Conservation (phyloP, 2,888 invertebrate genomes). For the Apodemia duryi region DNA sequence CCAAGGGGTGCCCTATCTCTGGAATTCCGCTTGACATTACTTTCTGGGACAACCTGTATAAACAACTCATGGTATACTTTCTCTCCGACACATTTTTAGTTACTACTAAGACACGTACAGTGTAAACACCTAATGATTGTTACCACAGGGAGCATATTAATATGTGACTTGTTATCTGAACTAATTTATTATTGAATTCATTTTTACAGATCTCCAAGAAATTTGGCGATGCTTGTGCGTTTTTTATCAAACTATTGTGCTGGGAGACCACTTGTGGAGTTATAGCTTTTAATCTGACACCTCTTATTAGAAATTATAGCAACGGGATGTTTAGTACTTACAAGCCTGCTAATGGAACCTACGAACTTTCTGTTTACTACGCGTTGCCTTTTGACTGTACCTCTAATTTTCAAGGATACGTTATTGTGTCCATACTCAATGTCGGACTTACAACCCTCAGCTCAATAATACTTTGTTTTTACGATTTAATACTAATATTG, state of each 20-base stretch:
- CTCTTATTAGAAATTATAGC: conserved; percentile 18
- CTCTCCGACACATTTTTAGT: too few relatives aligned
- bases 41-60: too few relatives aligned
- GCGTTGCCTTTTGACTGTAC: conserved; percentile 20
- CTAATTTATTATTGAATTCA: too few relatives aligned
- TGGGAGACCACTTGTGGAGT: conserved; percentile 18
- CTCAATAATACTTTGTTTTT: conserved; percentile 20
- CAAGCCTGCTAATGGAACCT: conserved; percentile 15
- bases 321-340: conserved; percentile 17
- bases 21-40: too few relatives aligned
- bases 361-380: conserved; percentile 22
- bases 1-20: too few relatives aligned
- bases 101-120: too few relatives aligned
- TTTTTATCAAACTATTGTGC: conserved; percentile 14
- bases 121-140: too few relatives aligned
- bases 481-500: conserved; percentile 20
- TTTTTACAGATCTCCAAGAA: conserved; percentile 15
- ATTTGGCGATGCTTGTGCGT: background rate
- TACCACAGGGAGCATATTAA: too few relatives aligned
- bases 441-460: conserved; percentile 11
- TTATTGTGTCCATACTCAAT: conserved; percentile 16
- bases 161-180: too few relatives aligned
- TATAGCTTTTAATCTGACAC: conserved; percentile 19
- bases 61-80: too few relatives aligned
- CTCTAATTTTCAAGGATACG: conserved; percentile 18